Conservation (phyloP, 2,113 vertebrate species). For the Hyla sarda region DNA sequence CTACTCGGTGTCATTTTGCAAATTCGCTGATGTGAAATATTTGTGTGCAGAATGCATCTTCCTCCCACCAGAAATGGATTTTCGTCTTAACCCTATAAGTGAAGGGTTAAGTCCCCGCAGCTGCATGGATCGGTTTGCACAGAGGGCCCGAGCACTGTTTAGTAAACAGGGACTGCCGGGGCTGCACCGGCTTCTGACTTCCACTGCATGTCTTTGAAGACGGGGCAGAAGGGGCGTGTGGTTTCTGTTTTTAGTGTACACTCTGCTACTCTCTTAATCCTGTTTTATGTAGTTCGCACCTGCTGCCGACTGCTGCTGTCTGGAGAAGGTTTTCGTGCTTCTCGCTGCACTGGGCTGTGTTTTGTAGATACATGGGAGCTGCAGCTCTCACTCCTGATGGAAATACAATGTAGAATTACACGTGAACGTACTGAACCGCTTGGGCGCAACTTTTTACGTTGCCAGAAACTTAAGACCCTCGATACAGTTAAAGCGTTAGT, state of each 20-base stretch:
- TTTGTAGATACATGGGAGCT: background rate
- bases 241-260: conserved; percentile 83
- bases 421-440: conserved; percentile 51
- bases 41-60: too few species aligned
- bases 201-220: conserved; percentile 68
- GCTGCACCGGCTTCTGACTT: conserved; percentile 64
- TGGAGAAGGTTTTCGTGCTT: conserved; percentile 71
- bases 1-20: too few species aligned
- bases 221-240: conserved; percentile 68
- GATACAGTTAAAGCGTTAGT: too few species aligned
- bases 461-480: too few species aligned
- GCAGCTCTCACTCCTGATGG: background rate
- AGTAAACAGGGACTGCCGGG: conserved; percentile 69
- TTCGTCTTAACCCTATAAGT: background rate
- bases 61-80: too few species aligned
- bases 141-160: conserved; percentile 73
- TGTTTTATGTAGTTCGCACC: conserved; percentile 85
- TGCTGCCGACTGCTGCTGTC: conserved; percentile 75
- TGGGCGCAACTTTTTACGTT: background rate
- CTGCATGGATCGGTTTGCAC: conserved; percentile 65
- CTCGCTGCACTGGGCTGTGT: conserved; percentile 61
- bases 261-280: conserved; percentile 75
- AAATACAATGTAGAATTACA: background rate
- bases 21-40: too few species aligned
- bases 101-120: conserved; percentile 52